Conservation (phyloP, 2,888 invertebrate genomes). For the Patella depressa region DNA sequence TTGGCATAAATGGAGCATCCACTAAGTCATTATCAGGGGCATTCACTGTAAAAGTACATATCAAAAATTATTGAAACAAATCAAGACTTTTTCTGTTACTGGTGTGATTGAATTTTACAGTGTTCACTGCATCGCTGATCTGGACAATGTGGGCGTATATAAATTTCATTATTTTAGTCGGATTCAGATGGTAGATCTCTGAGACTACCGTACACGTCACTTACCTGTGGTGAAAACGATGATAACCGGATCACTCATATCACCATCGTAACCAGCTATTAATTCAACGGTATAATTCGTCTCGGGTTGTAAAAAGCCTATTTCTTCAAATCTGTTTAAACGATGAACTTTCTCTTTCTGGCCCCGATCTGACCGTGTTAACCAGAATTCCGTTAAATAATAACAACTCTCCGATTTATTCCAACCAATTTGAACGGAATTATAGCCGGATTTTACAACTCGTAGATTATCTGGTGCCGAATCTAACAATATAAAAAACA, state of each 20-base stretch:
- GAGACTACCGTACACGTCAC: background rate
- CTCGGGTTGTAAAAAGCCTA: slow-evolving; percentile 20
- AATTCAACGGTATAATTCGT: slow-evolving; percentile 19
- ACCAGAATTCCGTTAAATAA: slow-evolving; percentile 11
- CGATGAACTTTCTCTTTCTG: slow-evolving; percentile 14
- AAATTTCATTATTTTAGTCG: too few relatives aligned
- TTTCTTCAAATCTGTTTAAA: background rate
- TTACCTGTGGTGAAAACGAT: slow-evolving; percentile 21
- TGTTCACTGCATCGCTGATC: too few relatives aligned
- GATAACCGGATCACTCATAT: slow-evolving; percentile 20
- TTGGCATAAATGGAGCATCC: too few relatives aligned
- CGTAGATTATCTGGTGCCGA: background rate
- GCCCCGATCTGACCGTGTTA: background rate
- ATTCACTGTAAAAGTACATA: too few relatives aligned
- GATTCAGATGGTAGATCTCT: too few relatives aligned
- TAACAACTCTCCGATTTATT: slow-evolving; percentile 15
- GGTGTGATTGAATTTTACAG: too few relatives aligned
- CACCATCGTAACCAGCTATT: slow-evolving; percentile 16
- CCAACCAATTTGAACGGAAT: slow-evolving; percentile 17
- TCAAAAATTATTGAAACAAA: too few relatives aligned
- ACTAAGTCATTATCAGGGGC: too few relatives aligned
- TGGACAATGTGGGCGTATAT: too few relatives aligned
- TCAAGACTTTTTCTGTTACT: too few relatives aligned
- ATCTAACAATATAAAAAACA: background rate
- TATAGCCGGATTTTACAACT: background rate